phyloP scores from a whole-genome alignment of 2,888 invertebrate species.

The Nephrotoma appendiculata region DNA sequence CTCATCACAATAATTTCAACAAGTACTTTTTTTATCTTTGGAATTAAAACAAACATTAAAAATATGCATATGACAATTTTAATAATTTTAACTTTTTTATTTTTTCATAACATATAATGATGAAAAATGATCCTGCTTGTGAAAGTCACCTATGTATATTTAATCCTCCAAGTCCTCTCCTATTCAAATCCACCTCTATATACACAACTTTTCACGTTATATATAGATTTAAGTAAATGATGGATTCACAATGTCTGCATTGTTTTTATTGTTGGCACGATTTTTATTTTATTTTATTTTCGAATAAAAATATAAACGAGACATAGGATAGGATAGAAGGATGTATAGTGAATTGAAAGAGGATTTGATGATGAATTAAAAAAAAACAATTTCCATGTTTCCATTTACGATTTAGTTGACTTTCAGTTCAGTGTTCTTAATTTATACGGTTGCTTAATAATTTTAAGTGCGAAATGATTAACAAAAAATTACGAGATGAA shows the following conservation, averaged over 20 bases:
- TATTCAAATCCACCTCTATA: not conserved
- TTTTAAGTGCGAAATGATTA: not conserved
- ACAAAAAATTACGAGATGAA: not conserved
- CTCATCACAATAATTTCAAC: not conserved
- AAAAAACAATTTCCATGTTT: not conserved
- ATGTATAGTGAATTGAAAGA: not conserved
- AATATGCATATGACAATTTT: not conserved
- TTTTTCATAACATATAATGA: not conserved
- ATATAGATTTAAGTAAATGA: not conserved
- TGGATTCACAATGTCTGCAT: not conserved
- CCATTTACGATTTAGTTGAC: not conserved
- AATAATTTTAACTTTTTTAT: not conserved
- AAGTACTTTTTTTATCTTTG: not conserved
- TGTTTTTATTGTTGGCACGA: not conserved
- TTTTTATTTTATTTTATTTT: not conserved
- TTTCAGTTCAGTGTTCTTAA: not conserved
- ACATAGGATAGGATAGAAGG: not conserved
- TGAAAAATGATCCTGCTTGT: not conserved
- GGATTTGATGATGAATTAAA: not conserved
- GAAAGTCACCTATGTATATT: not conserved
- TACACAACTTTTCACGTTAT: not conserved
- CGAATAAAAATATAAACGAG: not conserved
- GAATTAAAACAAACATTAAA: not conserved
- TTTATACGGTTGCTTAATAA: not conserved
- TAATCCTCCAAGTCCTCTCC: not conserved